phyloP scores from a whole-genome alignment of 2,797 vertebrate species.

The Dicrostonyx torquatus region DNA sequence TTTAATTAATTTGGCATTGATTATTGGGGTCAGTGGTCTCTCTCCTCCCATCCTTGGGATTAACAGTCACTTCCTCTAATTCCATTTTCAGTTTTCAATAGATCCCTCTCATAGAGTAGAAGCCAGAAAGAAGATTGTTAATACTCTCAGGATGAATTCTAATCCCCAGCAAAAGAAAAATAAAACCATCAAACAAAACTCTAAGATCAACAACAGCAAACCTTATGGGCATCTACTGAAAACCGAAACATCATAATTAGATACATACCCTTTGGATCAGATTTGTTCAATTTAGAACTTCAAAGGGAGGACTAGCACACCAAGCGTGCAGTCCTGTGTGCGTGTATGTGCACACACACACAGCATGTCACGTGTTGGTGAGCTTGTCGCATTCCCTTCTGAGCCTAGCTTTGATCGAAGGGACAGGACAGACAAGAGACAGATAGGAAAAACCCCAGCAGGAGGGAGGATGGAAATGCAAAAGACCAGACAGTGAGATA shows the following conservation, averaged over 20 bases:
- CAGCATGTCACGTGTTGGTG: background rate
- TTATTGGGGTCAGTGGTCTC: background rate
- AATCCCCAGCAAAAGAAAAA: background rate
- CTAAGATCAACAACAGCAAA: background rate
- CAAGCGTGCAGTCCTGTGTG: background rate
- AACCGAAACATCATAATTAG: constrained; percentile 25
- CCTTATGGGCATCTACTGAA: background rate
- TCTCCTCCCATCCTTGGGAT: background rate
- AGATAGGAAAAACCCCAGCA: background rate
- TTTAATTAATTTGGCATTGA: background rate
- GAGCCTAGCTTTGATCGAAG: background rate
- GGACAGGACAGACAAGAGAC: background rate
- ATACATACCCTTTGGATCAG: constrained; percentile 3
- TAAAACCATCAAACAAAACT: background rate
- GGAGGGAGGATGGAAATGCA: background rate
- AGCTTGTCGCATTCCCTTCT: constrained; percentile 9
- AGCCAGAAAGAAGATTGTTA: background rate
- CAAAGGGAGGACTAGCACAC: background rate
- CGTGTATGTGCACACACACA: background rate
- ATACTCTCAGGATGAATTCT: background rate
- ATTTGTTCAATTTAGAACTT: background rate
- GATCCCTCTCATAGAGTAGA: background rate
- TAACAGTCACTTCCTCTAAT: background rate
- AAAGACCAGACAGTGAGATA: background rate
- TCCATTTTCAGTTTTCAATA: background rate